These are phyloP conservation scores for Hylomyscus alleni DNA, from an alignment of 2,797 vertebrate species.

Conservation along the genomic window DNA sequence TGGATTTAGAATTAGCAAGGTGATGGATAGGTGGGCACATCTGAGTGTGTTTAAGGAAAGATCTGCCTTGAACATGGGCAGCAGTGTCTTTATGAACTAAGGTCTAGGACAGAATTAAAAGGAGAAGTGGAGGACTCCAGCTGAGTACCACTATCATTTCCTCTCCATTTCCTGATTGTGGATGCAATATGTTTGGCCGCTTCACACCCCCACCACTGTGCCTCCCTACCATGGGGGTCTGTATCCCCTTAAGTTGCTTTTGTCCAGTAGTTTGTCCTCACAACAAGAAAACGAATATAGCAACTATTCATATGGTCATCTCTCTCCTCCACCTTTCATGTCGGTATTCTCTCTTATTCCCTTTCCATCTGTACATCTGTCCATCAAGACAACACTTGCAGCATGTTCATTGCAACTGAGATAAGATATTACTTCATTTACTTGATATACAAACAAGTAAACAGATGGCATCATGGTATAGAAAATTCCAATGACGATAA, in stretches of 20 bases:
- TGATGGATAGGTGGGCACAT: background rate
- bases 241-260: background rate
- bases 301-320: background rate
- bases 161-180: background rate
- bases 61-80: background rate
- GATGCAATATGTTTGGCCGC: background rate
- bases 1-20: background rate
- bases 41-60: background rate
- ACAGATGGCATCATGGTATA: background rate
- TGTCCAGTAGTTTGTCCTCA: background rate
- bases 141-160: background rate
- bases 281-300: background rate
- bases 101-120: background rate
- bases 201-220: background rate
- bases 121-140: background rate
- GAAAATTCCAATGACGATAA: background rate
- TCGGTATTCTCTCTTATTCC: background rate
- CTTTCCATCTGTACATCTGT: background rate
- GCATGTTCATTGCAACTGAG: background rate
- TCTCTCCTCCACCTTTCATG: background rate
- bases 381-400: background rate
- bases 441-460: background rate
- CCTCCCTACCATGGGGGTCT: too few relatives aligned
- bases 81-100: background rate
- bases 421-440: background rate